Base-by-base conservation (phyloP, 2,888 invertebrate genomes). In the Pocota personata region DNA sequence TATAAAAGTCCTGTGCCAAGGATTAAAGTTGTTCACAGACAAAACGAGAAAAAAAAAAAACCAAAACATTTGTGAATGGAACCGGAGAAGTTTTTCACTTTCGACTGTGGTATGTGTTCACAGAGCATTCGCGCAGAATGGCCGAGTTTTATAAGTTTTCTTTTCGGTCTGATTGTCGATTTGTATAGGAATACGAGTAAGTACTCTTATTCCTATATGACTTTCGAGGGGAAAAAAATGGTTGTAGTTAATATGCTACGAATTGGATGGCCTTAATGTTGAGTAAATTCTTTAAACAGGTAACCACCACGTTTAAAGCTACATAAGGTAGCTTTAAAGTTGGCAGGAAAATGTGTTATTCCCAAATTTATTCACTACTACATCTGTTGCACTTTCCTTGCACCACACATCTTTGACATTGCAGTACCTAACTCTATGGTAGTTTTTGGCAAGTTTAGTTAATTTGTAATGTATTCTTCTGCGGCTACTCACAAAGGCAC, bases 51-150 rank as follows among this genome's bases (percentile, higher is more conserved):
- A 30, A 71, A 35, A 62, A 71, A 71, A 46, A 69, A 57, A 64
- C n/a, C 14, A 78, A 72, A 66, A 72, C 57, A 83, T 73, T 67
- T 67, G 55, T 43, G 79, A 73, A 79, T 69, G 75, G 80, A 84
- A 69, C 50, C 40, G 21, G 48, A 55, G 78, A 69, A 80, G 48
- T 84, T 84, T 75, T 84, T 80, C 84, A 84, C 84, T 84, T 80
- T 80, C 80, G 48, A 69, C 79, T 50, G 73, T 73, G 73, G 73
- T 64, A 50, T 67, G 83, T 73, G 73, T 35, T 71, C 64, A 76
- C 57, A 50, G 32, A 66, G 46, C 77, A 76, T 71, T 75, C 62
- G 80, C 80, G 64, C 80, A 80, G 80, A 80, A 80, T 71, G 80
- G 69, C 69, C 84, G 75, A 84, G 75, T 79, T 80, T 62, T 43